A percentile compares a stretch with the other conserved stretches of the same genome.
phyloP scores from a whole-genome alignment of 2,113 vertebrate species.

The Dolichotis patagonum region DNA sequence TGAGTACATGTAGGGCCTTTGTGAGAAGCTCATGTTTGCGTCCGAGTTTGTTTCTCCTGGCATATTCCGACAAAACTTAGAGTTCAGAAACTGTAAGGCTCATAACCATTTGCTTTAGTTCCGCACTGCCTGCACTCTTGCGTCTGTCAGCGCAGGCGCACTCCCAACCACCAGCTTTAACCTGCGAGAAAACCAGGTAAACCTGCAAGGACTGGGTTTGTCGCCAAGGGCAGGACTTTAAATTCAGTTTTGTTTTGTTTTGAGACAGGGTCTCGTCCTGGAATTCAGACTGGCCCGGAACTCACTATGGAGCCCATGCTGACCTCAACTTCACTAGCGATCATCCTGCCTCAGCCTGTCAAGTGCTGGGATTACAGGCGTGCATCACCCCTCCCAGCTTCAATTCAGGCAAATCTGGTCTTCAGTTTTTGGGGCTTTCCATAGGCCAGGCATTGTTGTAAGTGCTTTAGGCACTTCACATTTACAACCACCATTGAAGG shows the following conservation, averaged over 20 bases:
- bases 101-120: constrained; percentile 99
- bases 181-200: background rate
- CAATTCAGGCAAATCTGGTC: background rate
- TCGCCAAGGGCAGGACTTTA: background rate
- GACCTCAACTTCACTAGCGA: no score
- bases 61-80: constrained; percentile 98
- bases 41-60: constrained; percentile 98
- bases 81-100: constrained; percentile 99
- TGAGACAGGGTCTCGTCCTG: no score
- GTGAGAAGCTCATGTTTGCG: constrained; percentile 98
- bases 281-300: no score
- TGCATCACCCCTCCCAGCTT: background rate
- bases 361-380: no score
- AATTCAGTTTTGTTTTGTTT: background rate
- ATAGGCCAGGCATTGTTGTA: background rate
- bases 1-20: constrained; percentile 97
- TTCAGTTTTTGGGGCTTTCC: background rate
- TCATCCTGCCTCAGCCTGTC: no score
- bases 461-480: background rate
- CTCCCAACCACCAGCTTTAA: background rate
- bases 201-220: background rate
- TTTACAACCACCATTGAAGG: background rate
- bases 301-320: no score
- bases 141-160: no score
- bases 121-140: no score